Evolutionary conservation across 2,888 invertebrate genomes (phyloP), one percentile per base, ranked within the genome.

Genomic region (Sthenelais limicola): DNA sequence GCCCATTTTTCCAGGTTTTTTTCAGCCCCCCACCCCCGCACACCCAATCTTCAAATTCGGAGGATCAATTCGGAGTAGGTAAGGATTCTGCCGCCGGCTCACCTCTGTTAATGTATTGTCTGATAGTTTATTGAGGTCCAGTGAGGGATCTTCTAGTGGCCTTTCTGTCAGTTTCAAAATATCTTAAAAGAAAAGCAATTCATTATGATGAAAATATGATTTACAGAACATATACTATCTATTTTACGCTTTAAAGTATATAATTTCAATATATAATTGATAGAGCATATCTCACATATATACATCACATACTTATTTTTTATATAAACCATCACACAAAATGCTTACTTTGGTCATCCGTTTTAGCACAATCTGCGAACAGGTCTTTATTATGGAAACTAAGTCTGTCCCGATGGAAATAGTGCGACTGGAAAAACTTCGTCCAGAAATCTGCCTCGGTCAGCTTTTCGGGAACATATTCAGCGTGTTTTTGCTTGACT

Each of bases 401-500:
- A 30, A 82, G 81, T 81, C 97, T 92, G 89, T 98, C 98, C 67
- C 90, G 79, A 80, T 91, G 90, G 81, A 90, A 91, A 90, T 99
- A 99, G 90, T 99, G 98, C 21, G 98, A 98, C 87, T 99, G 98
- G 90, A 99, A 99, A 89, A 99, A 99, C 85, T 97, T 95, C 18
- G 96, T 97, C 99, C 99, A 99, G 89, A 99, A 99, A 85, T 98
- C 97, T 0, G 94, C 92, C 89, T 99, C 99, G 0, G 94, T 92
- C 91, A 98, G 91, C 90, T 96, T 95, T 77, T 93, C 91, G 35
- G 99, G 99, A 47, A 99, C 99, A 88, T 96, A 93, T 88, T 99
- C 98, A 73, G 93, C 89, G 88, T 98, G 97, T 91, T 98, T 98
- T 90, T 94, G 94, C 85, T 96, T 94, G 0, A 99, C 99, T 80